Evolutionary conservation across 2,888 invertebrate genomes (phyloP).

Genomic region (Watsonalla binaria): DNA sequence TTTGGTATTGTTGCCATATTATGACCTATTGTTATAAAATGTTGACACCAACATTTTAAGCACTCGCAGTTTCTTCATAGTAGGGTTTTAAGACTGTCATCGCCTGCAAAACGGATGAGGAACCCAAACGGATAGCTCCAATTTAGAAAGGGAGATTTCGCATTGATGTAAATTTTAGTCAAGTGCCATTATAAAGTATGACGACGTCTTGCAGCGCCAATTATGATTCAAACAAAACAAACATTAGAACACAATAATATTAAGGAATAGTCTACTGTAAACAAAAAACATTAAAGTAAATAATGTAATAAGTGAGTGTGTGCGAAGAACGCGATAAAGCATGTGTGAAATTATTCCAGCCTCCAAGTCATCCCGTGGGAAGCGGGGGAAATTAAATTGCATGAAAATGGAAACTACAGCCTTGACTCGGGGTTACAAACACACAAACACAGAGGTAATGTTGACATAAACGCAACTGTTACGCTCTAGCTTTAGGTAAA

Average conservation of each 20-base stretch:
- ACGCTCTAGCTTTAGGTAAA: no score
- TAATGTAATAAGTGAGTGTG: conserved; percentile 22
- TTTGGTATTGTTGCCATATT: no score
- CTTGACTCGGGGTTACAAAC: neutral
- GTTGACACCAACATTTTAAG: conserved; percentile 6
- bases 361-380: conserved; percentile 24
- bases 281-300: conserved; percentile 13
- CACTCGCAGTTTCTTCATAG: conserved; percentile 17
- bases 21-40: conserved; percentile 11
- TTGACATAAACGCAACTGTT: no score
- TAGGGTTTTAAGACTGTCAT: no score
- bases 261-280: neutral
- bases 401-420: conserved; percentile 33
- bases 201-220: no score
- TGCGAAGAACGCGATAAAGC: conserved; percentile 25
- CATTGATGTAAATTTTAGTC: no score
- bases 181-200: no score
- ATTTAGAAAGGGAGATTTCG: no score
- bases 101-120: no score
- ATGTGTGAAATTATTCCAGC: conserved; percentile 38
- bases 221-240: neutral
- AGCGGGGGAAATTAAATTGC: conserved; percentile 34
- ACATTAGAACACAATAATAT: neutral
- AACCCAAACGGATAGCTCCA: no score
- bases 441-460: neutral